These are phyloP conservation scores for Scatophagus argus DNA, from an alignment of 2,113 vertebrate species.

Conservation along the genomic window DNA sequence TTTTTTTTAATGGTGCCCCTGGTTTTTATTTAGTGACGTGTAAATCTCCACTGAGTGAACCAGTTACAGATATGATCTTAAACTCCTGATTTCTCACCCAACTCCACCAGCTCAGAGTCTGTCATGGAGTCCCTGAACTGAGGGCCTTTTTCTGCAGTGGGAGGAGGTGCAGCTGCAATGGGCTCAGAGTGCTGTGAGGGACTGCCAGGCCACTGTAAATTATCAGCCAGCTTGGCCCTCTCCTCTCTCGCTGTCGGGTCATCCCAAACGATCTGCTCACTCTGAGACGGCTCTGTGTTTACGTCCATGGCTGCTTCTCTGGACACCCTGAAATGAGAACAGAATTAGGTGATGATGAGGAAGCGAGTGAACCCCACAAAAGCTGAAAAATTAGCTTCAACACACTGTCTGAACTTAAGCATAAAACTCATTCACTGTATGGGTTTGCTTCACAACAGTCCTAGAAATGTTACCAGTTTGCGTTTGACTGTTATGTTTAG, in stretches of 20 bases:
- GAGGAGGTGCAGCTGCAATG: conserved; percentile 61
- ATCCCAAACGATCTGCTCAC: conserved; percentile 98
- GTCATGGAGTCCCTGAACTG: conserved; percentile 82
- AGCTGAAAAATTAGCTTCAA: not conserved
- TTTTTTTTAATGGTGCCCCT: too few relatives aligned
- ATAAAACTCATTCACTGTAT: not conserved
- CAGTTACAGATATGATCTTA: too few relatives aligned
- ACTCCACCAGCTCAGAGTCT: conserved; percentile 87
- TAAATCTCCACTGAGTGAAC: too few relatives aligned
- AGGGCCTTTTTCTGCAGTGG: conserved; percentile 60
- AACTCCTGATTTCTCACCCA: conserved; percentile 83
- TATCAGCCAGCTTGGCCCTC: conserved; percentile 94
- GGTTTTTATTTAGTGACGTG: too few relatives aligned
- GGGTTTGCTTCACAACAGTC: not conserved
- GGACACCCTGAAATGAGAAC: conserved; percentile 83
- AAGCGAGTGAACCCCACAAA: not conserved
- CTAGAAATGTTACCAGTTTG: not conserved
- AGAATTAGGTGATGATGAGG: not conserved
- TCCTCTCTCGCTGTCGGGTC: conserved; percentile 97
- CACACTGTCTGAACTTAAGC: not conserved
- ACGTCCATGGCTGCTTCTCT: conserved; percentile 85
- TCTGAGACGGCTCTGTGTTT: conserved; percentile 97
- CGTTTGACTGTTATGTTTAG: too few relatives aligned
- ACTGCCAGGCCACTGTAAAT: conserved; percentile 94
- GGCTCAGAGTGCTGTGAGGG: conserved; percentile 90